Percentiles rank a stretch among this genome's conserved stretches.
phyloP scores from a whole-genome alignment of 2,797 vertebrate species.

The Sebastes taczanowskii region DNA sequence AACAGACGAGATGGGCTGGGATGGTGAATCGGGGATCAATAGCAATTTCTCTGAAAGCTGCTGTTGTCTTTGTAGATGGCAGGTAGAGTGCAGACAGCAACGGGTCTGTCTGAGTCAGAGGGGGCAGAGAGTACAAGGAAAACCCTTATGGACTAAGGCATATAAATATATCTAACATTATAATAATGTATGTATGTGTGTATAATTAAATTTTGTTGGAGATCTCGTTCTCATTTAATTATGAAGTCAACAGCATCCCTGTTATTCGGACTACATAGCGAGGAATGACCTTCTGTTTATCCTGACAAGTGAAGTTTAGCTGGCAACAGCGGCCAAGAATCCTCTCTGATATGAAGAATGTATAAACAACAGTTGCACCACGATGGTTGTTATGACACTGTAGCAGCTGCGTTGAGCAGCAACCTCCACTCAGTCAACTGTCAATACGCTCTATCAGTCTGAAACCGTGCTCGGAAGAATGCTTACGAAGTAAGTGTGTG shows the following conservation, averaged over 20 bases:
- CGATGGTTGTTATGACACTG: conserved; percentile 12
- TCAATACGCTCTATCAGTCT: not conserved
- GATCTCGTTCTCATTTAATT: not conserved
- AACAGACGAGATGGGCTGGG: conserved; percentile 9
- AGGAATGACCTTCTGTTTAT: conserved; percentile 40
- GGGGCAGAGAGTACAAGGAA: conserved; percentile 16
- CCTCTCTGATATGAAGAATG: conserved; percentile 35
- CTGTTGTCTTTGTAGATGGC: conserved; percentile 41
- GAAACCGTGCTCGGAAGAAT: conserved; percentile 3
- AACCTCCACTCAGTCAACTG: not conserved
- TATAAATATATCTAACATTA: not conserved
- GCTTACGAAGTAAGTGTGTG: not conserved
- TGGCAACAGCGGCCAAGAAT: conserved; percentile 27
- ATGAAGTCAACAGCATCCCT: not conserved
- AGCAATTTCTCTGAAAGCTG: conserved; percentile 63
- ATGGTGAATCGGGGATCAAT: conserved; percentile 57
- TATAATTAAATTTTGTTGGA: not conserved
- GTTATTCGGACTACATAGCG: not conserved
- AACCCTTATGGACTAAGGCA: not conserved
- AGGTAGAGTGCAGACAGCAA: conserved; percentile 29
- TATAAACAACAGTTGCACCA: conserved; percentile 45
- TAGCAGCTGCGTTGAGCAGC: conserved; percentile 19
- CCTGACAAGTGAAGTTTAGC: conserved; percentile 7
- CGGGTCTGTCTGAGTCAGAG: not conserved
- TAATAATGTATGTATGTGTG: not conserved